A percentile compares a stretch with the other conserved stretches of the same genome.
Conservation (phyloP, 1,140 invertebrate genomes). For the Leguminivora glycinivorella region DNA sequence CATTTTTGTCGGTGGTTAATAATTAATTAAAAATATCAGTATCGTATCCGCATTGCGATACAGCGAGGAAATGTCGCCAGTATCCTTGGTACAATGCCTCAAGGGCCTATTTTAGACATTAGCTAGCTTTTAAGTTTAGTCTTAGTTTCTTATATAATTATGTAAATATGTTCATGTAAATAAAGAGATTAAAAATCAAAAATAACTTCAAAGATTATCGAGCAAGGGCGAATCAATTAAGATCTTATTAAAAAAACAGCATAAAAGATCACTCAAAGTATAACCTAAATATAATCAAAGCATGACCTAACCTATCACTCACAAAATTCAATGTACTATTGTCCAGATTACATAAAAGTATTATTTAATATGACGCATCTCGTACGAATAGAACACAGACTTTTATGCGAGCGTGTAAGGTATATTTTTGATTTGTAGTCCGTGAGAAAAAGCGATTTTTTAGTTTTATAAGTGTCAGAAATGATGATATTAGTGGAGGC, state of each 20-base stretch:
- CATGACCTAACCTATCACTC: constrained; percentile 11
- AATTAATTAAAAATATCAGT: too few relatives aligned
- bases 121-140: too few relatives aligned
- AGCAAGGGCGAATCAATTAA: too few relatives aligned
- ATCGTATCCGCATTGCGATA: too few relatives aligned
- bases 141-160: too few relatives aligned
- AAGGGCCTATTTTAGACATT: too few relatives aligned
- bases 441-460: neutral
- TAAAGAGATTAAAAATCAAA: too few relatives aligned
- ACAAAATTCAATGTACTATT: neutral
- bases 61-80: too few relatives aligned
- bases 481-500: neutral
- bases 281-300: neutral
- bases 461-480: neutral
- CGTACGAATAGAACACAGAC: neutral
- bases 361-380: neutral
- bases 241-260: neutral
- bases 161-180: too few relatives aligned
- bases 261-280: neutral
- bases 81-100: too few relatives aligned
- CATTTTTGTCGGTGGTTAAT: too few relatives aligned
- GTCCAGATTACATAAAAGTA: constrained; percentile 8
- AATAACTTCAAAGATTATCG: too few relatives aligned
- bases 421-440: neutral
- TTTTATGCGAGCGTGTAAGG: neutral